These are phyloP conservation scores for Dromiciops gliroides DNA, from an alignment of 2,113 vertebrate genomes.

Conservation along the genomic window DNA sequence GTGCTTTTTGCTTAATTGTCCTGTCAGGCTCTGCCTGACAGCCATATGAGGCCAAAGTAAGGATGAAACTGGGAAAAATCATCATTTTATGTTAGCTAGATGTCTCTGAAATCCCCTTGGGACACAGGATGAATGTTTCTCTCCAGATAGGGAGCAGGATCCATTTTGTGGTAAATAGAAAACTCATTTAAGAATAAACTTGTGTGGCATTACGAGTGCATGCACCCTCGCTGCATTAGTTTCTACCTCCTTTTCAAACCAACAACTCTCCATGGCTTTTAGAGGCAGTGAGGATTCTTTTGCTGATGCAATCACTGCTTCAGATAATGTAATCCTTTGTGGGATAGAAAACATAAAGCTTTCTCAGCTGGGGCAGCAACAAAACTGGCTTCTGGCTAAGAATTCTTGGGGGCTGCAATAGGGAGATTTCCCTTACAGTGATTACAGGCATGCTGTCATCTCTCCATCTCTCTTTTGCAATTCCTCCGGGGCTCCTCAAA, in stretches of 20 bases:
- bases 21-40: constrained; percentile 8
- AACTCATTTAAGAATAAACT: background rate
- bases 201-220: background rate
- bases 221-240: constrained; percentile 29
- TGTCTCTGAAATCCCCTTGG: constrained; percentile 29
- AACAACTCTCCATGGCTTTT: constrained; percentile 43
- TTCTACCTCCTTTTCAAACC: background rate
- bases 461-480: constrained; percentile 45
- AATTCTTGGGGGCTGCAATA: constrained; percentile 53
- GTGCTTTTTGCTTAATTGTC: constrained; percentile 36
- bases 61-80: constrained; percentile 31
- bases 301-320: constrained; percentile 30
- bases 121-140: background rate
- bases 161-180: constrained; percentile 30
- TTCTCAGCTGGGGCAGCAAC: constrained; percentile 55
- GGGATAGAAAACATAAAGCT: constrained; percentile 22
- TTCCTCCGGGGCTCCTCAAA: constrained; percentile 41
- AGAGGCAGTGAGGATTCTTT: constrained; percentile 32
- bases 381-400: constrained; percentile 61
- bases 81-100: background rate
- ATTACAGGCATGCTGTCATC: constrained; percentile 29
- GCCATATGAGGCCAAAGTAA: background rate
- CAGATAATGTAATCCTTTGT: constrained; percentile 52
- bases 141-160: background rate
- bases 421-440: constrained; percentile 59